phyloP scores from a whole-genome alignment of 2,113 vertebrate genomes.

The Coptodon bakossiorum region DNA sequence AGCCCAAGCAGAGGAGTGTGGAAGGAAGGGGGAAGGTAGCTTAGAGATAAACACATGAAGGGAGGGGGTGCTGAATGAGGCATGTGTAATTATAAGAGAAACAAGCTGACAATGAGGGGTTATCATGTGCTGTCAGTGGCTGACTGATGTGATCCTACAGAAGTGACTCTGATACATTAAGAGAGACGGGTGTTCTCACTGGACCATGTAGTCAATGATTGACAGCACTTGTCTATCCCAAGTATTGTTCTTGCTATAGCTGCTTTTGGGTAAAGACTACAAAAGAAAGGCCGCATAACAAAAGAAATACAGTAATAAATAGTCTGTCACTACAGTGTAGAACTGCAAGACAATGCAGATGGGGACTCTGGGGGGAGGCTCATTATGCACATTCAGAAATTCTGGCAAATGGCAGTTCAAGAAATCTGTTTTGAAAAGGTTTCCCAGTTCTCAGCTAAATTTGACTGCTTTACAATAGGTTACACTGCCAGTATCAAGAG shows the following conservation, averaged over 20 bases:
- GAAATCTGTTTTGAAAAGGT: not conserved
- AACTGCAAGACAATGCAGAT: not conserved
- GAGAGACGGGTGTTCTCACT: slow-evolving; percentile 3
- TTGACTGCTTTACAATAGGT: not conserved
- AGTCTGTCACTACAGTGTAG: slow-evolving; percentile 1
- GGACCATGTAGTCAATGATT: slow-evolving; percentile 38
- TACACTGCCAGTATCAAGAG: not conserved
- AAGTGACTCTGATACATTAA: slow-evolving; percentile 40
- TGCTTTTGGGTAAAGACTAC: not conserved
- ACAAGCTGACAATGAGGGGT: slow-evolving; percentile 36
- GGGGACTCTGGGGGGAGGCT: not conserved
- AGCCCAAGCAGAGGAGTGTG: not conserved
- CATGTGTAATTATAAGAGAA: slow-evolving; percentile 38
- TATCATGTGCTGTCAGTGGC: slow-evolving; percentile 50
- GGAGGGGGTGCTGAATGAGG: slow-evolving; percentile 11
- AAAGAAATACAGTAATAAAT: not conserved
- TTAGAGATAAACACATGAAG: not conserved
- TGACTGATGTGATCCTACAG: slow-evolving; percentile 52
- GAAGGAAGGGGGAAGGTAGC: not conserved
- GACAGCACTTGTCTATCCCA: slow-evolving; percentile 35
- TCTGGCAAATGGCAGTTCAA: not conserved
- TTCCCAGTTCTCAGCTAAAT: not conserved
- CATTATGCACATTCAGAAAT: not conserved
- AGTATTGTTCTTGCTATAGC: slow-evolving; percentile 22
- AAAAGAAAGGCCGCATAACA: not conserved